These are phyloP conservation scores for Falcunculus frontatus DNA, from an alignment of 2,113 vertebrate species.

Conservation along the genomic window DNA sequence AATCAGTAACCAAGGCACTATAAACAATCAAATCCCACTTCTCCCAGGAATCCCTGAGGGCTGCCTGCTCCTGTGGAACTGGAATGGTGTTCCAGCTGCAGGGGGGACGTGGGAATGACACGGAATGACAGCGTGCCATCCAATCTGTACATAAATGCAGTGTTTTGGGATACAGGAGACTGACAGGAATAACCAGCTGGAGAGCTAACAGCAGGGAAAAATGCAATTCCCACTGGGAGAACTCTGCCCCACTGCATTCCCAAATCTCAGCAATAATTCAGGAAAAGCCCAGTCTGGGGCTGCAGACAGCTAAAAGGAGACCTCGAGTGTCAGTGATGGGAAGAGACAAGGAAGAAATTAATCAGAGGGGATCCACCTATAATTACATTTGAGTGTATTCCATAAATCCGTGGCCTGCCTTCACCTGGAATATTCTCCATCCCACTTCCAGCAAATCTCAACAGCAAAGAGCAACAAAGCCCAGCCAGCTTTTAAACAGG, in stretches of 20 bases:
- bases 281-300: background rate
- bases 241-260: background rate
- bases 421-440: background rate
- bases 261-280: accelerated
- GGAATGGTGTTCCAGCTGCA: background rate
- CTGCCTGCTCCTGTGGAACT: accelerated
- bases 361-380: background rate
- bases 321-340: background rate
- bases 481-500: background rate
- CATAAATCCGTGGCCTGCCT: background rate
- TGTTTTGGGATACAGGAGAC: background rate
- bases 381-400: background rate
- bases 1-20: background rate
- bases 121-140: accelerated
- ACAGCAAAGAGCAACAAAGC: background rate
- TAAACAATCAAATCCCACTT: accelerated
- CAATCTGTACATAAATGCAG: background rate
- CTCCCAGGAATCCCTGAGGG: accelerated
- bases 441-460: background rate
- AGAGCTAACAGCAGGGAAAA: background rate
- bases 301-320: background rate
- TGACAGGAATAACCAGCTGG: background rate
- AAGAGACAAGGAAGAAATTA: background rate
- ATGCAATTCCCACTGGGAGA: background rate
- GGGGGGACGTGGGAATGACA: accelerated